Evolutionary conservation across 2,113 vertebrate genomes (phyloP), one percentile per base, ranked within the genome.

Genomic region (Fregetta grallaria): DNA sequence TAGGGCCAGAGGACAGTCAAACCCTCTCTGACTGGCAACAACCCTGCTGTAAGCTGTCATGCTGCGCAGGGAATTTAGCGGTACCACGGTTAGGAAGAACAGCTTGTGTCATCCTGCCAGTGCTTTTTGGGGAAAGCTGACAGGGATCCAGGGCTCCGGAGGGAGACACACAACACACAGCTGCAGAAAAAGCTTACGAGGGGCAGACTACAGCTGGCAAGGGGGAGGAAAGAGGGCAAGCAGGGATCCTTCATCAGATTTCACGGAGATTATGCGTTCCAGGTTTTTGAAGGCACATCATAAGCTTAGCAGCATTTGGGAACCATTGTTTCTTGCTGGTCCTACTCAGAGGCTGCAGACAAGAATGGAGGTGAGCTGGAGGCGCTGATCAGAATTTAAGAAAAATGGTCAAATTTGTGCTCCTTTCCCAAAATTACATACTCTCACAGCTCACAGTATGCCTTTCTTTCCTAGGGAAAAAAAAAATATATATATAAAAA

Each of bases 241-340:
- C 93, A 94, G 94, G 95, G 83, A 86, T 94, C 92, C 88, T 79
- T 94, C 96, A 25, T 73, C 92, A 85, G 92, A 86, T 93, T 86
- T 83, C 86, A 93, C 86, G 77, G 73, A 73, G 81, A 85, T 90
- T 65, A 95, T 7, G 55, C 10, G 34, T 96, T 96, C 90, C 47
- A 26, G 58, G 79, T 55, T 80, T 95, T 93, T 95, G 86, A 97
- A 97, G 92, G 96, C 96, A 96, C 96, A 92, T 96, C 88, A 94
- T 93, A 94, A 95, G 95, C 94, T 93, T 95, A 96, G 94, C 95
- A 97, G 95, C 96, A 95, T 96, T 93, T 94, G 91, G 96, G 92
- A 95, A 76, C 94, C 77, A 59, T 89, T 91, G 84, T 70, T 91
- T 96, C 91, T 88, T 90, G 89, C 96, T 76, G 58, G 77, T 91